These are phyloP conservation scores for Ochropleura plecta DNA, from an alignment of 2,888 invertebrate species.

Conservation along the genomic window DNA sequence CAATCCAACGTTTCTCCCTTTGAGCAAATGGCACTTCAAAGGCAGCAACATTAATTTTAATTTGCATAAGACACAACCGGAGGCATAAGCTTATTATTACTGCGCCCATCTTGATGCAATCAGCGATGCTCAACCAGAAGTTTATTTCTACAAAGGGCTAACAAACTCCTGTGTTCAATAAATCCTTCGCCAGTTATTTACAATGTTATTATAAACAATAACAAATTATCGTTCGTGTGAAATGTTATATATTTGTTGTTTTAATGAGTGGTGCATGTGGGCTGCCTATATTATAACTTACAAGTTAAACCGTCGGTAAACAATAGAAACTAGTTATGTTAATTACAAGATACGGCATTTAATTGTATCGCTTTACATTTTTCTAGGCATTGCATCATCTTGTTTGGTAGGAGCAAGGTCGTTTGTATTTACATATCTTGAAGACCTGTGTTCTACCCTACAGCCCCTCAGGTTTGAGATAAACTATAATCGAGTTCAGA, in stretches of 20 bases:
- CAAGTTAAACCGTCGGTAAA: slow-evolving; percentile 1
- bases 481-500: not conserved
- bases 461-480: not conserved
- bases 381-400: slow-evolving; percentile 43
- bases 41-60: not conserved
- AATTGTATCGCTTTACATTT: slow-evolving; percentile 34
- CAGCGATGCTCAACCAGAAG: slow-evolving; percentile 10
- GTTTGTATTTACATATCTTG: slow-evolving; percentile 7
- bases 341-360: slow-evolving; percentile 32
- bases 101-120: slow-evolving; percentile 50
- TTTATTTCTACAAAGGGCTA: slow-evolving; percentile 44
- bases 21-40: not conserved
- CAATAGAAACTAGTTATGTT: slow-evolving; percentile 49
- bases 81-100: slow-evolving; percentile 26
- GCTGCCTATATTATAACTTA: slow-evolving; percentile 17
- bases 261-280: slow-evolving; percentile 46
- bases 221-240: slow-evolving; percentile 48
- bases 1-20: not conserved
- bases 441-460: not conserved
- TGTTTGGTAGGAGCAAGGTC: slow-evolving; percentile 36
- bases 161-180: slow-evolving; percentile 36
- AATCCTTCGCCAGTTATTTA: slow-evolving; percentile 53
- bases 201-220: slow-evolving; percentile 53
- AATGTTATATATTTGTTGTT: slow-evolving; percentile 53
- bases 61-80: not conserved